These are phyloP conservation scores for Acanthochromis polyacanthus DNA, from an alignment of 2,113 vertebrate genomes.

Conservation along the genomic window DNA sequence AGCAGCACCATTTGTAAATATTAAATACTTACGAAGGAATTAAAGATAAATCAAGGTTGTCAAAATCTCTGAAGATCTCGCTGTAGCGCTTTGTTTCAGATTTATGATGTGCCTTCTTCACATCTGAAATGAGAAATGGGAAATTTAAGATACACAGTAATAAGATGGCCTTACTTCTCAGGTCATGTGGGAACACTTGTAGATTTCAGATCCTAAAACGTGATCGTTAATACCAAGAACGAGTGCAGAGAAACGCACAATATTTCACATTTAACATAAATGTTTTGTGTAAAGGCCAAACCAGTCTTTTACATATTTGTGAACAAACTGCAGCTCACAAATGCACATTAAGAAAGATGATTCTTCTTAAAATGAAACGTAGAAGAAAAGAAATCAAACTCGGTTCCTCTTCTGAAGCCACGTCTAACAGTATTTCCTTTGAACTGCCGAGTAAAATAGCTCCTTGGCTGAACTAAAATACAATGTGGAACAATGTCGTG, in stretches of 20 bases:
- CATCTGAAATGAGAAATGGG: slow-evolving; percentile 71
- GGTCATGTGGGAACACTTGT: not conserved
- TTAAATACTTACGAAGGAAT: slow-evolving; percentile 85
- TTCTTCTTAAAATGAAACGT: not conserved
- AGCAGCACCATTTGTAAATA: not conserved
- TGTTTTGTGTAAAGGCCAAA: not conserved
- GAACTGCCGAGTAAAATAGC: not conserved
- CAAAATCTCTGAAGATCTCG: slow-evolving; percentile 93
- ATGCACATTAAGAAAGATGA: not conserved
- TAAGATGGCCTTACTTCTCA: not conserved
- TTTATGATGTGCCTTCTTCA: slow-evolving; percentile 53
- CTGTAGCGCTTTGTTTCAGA: slow-evolving; percentile 90
- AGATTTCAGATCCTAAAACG: not conserved
- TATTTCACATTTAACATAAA: not conserved
- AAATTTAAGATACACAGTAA: not conserved
- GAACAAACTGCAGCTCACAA: not conserved
- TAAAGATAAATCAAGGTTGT: slow-evolving; percentile 90
- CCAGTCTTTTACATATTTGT: not conserved
- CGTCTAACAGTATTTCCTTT: slow-evolving; percentile 15
- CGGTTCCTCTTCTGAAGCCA: slow-evolving; percentile 8
- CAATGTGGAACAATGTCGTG: not conserved
- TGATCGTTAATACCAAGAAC: slow-evolving; percentile 1
- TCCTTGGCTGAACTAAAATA: not conserved
- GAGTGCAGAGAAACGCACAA: not conserved
- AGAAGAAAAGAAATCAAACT: not conserved